phyloP scores from a whole-genome alignment of 2,797 vertebrate genomes.

The Dipus sagitta region DNA sequence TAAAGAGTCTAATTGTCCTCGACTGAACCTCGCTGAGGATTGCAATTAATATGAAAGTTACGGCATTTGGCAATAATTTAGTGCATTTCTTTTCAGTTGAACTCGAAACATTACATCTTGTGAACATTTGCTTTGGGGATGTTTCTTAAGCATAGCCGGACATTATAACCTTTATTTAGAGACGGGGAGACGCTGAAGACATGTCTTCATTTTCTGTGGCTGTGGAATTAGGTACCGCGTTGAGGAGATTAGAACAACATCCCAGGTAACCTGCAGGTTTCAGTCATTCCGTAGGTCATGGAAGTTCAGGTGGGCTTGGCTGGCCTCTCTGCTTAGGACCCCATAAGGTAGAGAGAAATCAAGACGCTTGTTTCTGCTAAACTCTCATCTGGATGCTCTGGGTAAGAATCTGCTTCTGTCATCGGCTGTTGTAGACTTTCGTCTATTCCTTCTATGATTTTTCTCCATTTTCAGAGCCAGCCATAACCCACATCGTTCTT shows the following conservation, averaged over 20 bases:
- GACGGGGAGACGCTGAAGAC: slow-evolving; percentile 10
- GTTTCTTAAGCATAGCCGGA: slow-evolving; percentile 19
- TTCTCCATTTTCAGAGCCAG: background rate
- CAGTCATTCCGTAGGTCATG: background rate
- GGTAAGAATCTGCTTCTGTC: background rate
- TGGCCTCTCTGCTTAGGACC: slow-evolving; percentile 9
- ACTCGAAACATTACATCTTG: slow-evolving; percentile 55
- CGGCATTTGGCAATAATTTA: slow-evolving; percentile 33
- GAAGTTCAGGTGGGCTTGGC: background rate
- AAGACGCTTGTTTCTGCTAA: background rate
- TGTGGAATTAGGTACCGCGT: background rate
- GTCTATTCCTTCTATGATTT: background rate
- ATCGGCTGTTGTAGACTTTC: background rate
- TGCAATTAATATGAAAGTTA: slow-evolving; percentile 9
- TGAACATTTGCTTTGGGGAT: slow-evolving; percentile 30
- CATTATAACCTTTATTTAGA: slow-evolving; percentile 50
- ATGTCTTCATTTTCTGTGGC: slow-evolving; percentile 23
- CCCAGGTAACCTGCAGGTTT: background rate
- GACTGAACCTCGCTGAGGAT: background rate
- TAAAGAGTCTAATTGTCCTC: slow-evolving; percentile 10
- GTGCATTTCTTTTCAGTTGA: slow-evolving; percentile 47
- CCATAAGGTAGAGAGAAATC: background rate
- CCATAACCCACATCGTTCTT: background rate
- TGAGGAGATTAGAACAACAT: background rate
- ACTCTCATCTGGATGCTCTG: background rate